phyloP scores from a whole-genome alignment of 2,113 vertebrate species.

The Dipodomys spectabilis region DNA sequence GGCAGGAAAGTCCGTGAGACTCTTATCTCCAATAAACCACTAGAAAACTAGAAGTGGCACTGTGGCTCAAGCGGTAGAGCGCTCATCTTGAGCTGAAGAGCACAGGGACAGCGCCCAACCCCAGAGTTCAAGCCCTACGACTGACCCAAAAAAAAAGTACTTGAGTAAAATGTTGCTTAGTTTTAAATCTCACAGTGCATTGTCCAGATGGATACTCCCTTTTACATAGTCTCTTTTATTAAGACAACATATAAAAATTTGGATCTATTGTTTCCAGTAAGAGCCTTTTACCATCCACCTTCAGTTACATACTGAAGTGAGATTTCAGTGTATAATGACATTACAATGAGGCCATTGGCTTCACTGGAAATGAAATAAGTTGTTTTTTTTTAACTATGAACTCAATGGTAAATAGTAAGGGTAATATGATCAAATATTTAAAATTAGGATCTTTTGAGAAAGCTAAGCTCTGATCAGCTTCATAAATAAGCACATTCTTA shows the following conservation, averaged over 20 bases:
- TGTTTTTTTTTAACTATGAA: background rate
- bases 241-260: background rate
- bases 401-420: background rate
- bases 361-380: background rate
- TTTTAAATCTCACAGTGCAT: slow-evolving; percentile 22
- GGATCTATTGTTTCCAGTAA: background rate
- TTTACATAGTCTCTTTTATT: background rate
- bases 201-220: background rate
- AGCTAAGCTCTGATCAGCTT: background rate
- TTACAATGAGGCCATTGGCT: background rate
- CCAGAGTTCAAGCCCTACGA: too few species aligned
- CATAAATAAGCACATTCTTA: background rate
- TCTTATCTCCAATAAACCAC: too few species aligned
- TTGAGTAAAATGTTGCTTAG: background rate
- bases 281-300: background rate
- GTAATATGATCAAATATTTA: slow-evolving; percentile 5
- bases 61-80: too few species aligned
- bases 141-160: too few species aligned
- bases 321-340: background rate
- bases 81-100: too few species aligned
- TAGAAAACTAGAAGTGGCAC: too few species aligned
- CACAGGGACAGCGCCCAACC: too few species aligned
- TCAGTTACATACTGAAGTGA: background rate
- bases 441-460: slow-evolving; percentile 8
- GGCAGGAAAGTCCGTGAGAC: too few species aligned